Percentiles rank a stretch among this genome's conserved stretches.
Evolutionary conservation across 2,888 invertebrate genomes (phyloP).

Genomic region (Spisula solida): DNA sequence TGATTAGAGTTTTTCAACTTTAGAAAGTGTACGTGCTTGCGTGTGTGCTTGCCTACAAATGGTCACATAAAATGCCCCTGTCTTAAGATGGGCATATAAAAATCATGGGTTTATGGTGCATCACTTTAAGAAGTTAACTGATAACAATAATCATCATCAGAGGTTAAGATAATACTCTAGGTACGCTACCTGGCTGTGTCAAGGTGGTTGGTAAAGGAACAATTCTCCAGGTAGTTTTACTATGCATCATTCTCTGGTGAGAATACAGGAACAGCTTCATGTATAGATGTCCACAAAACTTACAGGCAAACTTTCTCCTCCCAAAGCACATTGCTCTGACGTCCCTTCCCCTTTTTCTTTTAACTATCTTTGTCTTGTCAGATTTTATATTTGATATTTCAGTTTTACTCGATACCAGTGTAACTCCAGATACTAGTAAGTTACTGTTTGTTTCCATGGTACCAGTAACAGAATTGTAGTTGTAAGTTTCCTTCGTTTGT

Average conservation of each 20-base stretch:
- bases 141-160: too few relatives aligned
- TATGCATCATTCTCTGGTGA: conserved; percentile 51
- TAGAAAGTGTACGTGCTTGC: too few relatives aligned
- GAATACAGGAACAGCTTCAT: conserved; percentile 54
- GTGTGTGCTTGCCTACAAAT: too few relatives aligned
- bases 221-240: conserved; percentile 27
- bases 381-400: not conserved
- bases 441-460: not conserved
- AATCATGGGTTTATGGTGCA: too few relatives aligned
- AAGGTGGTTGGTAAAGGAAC: conserved; percentile 22
- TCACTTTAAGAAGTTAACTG: too few relatives aligned
- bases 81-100: too few relatives aligned
- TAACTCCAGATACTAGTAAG: not conserved
- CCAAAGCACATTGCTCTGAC: conserved; percentile 7
- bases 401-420: not conserved
- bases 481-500: not conserved
- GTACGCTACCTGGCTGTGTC: conserved; percentile 46
- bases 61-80: too few relatives aligned
- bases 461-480: conserved; percentile 6
- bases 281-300: conserved; percentile 50
- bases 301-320: conserved; percentile 53
- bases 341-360: not conserved
- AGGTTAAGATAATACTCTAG: too few relatives aligned
- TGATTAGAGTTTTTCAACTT: too few relatives aligned
- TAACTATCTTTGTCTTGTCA: not conserved